Evolutionary conservation across 2,797 vertebrate species (phyloP), one percentile per base, ranked within the genome.

Genomic region (Artibeus jamaicensis): DNA sequence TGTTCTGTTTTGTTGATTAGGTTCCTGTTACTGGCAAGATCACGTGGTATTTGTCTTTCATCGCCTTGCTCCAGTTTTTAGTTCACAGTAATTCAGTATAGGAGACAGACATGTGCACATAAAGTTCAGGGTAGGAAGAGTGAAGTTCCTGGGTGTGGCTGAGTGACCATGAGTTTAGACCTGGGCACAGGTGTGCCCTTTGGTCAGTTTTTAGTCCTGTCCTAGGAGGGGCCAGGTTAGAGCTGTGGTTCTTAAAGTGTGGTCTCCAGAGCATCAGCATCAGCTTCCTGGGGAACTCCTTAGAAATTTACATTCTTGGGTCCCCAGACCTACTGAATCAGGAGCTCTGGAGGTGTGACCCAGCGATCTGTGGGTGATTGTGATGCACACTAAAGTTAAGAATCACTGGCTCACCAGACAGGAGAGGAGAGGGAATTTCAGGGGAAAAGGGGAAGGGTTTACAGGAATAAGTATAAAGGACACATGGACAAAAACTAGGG

Each of bases 301-400:
- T 19, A 76, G 42, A 68, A 10, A 48, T 26, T 5, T 11, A n/a
- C 3, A 8, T 76, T n/a, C 9, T 44, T 46, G 59, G 9, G 12
- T 26, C 0, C 7, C 16, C 4, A 42, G 71, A 59, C 7, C 55
- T 7, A 3, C 7, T 48, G 57, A 46, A 12, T 4, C 68, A n/a
- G 37, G 21, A 7, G 16, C 26, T 62, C n/a, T 59, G 55, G 29
- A 11, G 1, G 12, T 8, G 9, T n/a, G 50, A 11, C 39, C 16
- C n/a, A 84, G 24, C 5, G 9, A 1, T 42, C 12, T 67, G n/a
- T 26, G 16, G 65, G 44, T 44, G 53, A 67, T 37, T 78, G 22
- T 15, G 8, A 18, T 50, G 21, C 2, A 5, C 4, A 1, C 12
- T 34, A 3, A n/a, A 21, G 9, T 46, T 9, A 9, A 42, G 24